Evolutionary conservation across 2,113 vertebrate species (phyloP), one percentile per base, ranked within the genome.

Genomic region (Furnarius figulus): DNA sequence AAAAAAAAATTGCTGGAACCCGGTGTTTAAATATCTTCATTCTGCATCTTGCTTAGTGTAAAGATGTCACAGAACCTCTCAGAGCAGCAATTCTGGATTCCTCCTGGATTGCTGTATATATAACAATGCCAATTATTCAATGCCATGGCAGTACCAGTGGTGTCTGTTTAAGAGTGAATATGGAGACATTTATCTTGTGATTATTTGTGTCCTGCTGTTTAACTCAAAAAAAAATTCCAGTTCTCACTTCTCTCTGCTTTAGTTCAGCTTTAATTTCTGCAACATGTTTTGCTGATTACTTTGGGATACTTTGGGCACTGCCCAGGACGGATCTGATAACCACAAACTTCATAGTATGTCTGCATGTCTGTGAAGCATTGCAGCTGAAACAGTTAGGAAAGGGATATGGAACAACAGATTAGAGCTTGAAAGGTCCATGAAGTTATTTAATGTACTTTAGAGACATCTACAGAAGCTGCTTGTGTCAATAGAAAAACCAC

Each of bases 301-400:
- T 33, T 52, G 25, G n/a, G 35, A 3, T 58, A 12, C 15, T 59
- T 46, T 31, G 3, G 28, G 7, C 20, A 30, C 39, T 0, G 2
- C 9, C 30, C 10, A 52, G 31, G 62, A 76, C 39, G 49, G 27
- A 28, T 33, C 20, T 30, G 23, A 62, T 10, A 70, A 50, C 6
- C 24, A 70, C 35, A 27, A 19, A 27, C 20, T 18, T 6, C 7
- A 2, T 7, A 3, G 49, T 27, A 21, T 52, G 25, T 52, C 25
- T 52, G 22, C 16, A 6, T 44, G 31, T 53, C 42, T 30, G 30
- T 39, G 82, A n/a, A 75, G 31, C n/a, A 8, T n/a, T 62, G 63
- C 23, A 67, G 37, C 9, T 70, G 31, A 31, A 55, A 20, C 10
- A 44, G 20, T 39, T 24, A 44, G 35, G 28, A 82, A 44, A 85